Percentiles rank a stretch among this genome's conserved stretches.
Conservation (phyloP, 2,113 vertebrate genomes). For the Oryzias celebensis region DNA sequence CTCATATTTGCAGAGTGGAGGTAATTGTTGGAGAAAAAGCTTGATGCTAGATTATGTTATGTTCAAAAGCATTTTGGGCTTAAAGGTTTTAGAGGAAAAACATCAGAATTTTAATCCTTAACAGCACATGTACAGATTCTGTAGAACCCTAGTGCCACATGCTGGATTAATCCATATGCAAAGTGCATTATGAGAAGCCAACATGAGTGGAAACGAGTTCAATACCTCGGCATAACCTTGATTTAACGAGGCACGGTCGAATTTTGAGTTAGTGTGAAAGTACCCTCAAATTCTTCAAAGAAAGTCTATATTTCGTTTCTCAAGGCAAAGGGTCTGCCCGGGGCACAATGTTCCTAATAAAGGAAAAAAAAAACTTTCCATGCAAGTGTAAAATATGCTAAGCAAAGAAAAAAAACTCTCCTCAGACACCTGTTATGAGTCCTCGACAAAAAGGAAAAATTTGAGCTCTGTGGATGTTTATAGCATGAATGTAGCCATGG, state of each 20-base stretch:
- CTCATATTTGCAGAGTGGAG: constrained; percentile 39
- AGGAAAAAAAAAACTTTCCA: constrained; percentile 62
- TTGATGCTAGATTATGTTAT: constrained; percentile 14
- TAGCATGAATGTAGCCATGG: constrained; percentile 70
- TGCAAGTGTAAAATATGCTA: constrained; percentile 76
- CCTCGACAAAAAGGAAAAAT: constrained; percentile 71
- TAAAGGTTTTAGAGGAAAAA: neutral
- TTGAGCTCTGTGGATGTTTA: constrained; percentile 74
- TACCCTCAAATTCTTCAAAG: constrained; percentile 72
- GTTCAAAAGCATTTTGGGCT: constrained; percentile 10
- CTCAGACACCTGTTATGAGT: constrained; percentile 75
- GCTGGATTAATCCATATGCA: constrained; percentile 46
- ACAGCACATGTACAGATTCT: constrained; percentile 7
- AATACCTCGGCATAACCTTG: constrained; percentile 44
- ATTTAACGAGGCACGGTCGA: constrained; percentile 58
- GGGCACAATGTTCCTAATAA: constrained; percentile 62
- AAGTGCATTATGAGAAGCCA: constrained; percentile 46
- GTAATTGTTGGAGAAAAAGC: constrained; percentile 35
- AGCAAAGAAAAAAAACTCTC: constrained; percentile 43
- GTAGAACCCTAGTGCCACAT: constrained; percentile 1
- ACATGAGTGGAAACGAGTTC: constrained; percentile 51
- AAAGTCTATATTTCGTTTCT: constrained; percentile 67
- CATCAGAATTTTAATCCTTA: constrained; percentile 1
- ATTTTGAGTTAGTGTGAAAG: constrained; percentile 70
- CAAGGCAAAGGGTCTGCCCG: constrained; percentile 56